Evolutionary conservation across 1,140 invertebrate genomes (phyloP).

Genomic region (Steinernema khuongi): DNA sequence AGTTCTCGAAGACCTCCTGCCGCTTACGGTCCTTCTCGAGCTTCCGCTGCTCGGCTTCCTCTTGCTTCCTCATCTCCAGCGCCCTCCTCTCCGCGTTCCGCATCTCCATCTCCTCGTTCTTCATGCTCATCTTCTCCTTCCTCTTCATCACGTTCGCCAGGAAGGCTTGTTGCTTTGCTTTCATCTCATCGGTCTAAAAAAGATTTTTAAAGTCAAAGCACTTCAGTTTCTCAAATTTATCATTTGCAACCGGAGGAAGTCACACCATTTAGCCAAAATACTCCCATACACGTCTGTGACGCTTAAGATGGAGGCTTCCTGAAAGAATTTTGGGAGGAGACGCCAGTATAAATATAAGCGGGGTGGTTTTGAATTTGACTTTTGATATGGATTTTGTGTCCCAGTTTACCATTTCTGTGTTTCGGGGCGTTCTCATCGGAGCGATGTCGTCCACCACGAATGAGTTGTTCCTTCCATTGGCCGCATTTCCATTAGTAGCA

Average conservation of each 20-base stretch:
- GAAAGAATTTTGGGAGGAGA: too few species aligned
- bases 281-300: too few species aligned
- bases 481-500: background rate
- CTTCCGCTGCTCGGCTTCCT: slow-evolving; percentile 89
- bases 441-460: slow-evolving; percentile 8
- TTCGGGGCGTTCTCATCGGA: background rate
- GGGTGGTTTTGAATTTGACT: too few species aligned
- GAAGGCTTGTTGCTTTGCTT: slow-evolving; percentile 58
- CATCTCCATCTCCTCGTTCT: slow-evolving; percentile 74
- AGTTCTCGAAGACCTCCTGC: slow-evolving; percentile 55
- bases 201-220: background rate
- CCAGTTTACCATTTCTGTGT: slow-evolving; percentile 10
- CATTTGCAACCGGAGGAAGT: too few species aligned
- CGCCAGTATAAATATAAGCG: too few species aligned
- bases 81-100: slow-evolving; percentile 85
- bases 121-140: slow-evolving; percentile 72
- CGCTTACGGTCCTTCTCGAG: slow-evolving; percentile 52
- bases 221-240: background rate
- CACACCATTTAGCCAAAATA: too few species aligned
- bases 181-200: slow-evolving; percentile 63
- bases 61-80: slow-evolving; percentile 77
- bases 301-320: too few species aligned
- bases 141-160: slow-evolving; percentile 65
- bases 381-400: too few species aligned
- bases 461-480: slow-evolving; percentile 1